phyloP scores from a whole-genome alignment of 2,888 invertebrate species.

The Choreutis nemorana region DNA sequence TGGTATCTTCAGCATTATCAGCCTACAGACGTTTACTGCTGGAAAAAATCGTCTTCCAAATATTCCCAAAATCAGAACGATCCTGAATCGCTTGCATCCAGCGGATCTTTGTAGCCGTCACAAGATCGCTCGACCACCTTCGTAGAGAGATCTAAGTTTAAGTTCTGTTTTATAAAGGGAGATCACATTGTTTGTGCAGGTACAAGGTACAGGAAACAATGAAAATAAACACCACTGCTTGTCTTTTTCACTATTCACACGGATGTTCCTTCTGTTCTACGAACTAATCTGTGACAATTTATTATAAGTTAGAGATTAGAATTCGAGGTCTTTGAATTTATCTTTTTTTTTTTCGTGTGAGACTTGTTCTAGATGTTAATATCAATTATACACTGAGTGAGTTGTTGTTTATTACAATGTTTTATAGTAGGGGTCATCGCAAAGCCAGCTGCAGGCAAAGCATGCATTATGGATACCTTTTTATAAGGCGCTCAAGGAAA shows the following conservation, averaged over 20 bases:
- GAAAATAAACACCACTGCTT: neutral
- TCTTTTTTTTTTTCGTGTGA: neutral
- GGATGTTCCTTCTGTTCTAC: neutral
- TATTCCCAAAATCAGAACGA: too few species aligned
- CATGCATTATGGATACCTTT: conserved; percentile 64
- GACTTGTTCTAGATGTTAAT: conserved; percentile 5
- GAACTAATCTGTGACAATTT: conserved; percentile 1
- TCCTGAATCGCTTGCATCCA: too few species aligned
- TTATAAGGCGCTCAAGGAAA: conserved; percentile 53
- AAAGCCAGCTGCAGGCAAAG: conserved; percentile 45
- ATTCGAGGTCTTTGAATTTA: neutral
- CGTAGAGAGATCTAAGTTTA: too few species aligned
- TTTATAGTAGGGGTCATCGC: conserved; percentile 20
- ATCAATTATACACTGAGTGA: too few species aligned
- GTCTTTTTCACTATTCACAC: conserved; percentile 4
- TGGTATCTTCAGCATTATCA: too few species aligned
- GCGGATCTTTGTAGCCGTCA: too few species aligned
- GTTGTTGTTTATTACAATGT: too few species aligned
- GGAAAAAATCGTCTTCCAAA: too few species aligned
- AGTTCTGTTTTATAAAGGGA: too few species aligned
- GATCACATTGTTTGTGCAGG: neutral
- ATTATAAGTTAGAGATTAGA: conserved; percentile 6
- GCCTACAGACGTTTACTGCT: too few species aligned
- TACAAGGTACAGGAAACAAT: neutral
- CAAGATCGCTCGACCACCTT: too few species aligned